These are phyloP conservation scores for Saturnia japonica DNA, from an alignment of 2,888 invertebrate species.

Conservation along the genomic window DNA sequence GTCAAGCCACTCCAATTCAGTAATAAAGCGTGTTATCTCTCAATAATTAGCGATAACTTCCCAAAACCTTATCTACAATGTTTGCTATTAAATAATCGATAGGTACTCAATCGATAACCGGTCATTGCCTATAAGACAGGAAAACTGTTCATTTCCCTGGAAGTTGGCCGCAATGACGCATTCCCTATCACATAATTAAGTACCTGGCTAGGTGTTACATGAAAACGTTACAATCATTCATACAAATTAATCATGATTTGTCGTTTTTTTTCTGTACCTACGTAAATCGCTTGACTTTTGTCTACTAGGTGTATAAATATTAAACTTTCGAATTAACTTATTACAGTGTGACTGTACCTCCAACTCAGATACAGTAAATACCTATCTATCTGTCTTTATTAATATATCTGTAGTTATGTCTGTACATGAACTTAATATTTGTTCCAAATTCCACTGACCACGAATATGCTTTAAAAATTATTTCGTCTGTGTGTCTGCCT, in stretches of 20 bases:
- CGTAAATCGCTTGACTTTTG: background rate
- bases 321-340: background rate
- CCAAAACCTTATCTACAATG: conserved; percentile 72
- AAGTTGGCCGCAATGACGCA: conserved; percentile 9
- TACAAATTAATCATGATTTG: conserved; percentile 2
- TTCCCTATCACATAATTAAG: background rate
- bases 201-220: background rate
- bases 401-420: too few relatives aligned
- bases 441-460: too few relatives aligned
- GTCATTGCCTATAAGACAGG: conserved; percentile 64
- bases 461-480: too few relatives aligned
- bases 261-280: background rate
- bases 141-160: conserved; percentile 24
- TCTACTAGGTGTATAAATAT: background rate
- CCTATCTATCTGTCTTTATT: too few relatives aligned
- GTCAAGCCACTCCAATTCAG: conserved; percentile 63
- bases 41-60: conserved; percentile 79
- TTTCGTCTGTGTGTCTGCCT: too few relatives aligned
- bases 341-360: background rate
- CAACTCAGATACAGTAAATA: too few relatives aligned
- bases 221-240: conserved; percentile 1
- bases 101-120: conserved; percentile 67
- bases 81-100: conserved; percentile 82
- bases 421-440: too few relatives aligned
- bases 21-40: conserved; percentile 73